Conservation (phyloP, 2,797 vertebrate genomes). For the Silurus lanzhouensis region DNA sequence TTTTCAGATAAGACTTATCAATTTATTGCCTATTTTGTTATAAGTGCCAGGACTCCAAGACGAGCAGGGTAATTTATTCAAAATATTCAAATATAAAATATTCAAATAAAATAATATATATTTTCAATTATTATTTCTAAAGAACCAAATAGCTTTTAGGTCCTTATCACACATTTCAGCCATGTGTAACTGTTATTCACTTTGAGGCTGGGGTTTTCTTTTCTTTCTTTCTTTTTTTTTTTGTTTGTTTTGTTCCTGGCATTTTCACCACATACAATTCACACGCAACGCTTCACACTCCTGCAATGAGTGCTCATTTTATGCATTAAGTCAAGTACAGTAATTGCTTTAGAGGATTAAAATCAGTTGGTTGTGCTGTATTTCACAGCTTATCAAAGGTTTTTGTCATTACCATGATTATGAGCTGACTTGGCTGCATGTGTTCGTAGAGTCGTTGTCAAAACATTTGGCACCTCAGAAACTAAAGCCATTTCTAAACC, state of each 20-base stretch:
- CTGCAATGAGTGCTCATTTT: background rate
- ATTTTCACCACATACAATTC: background rate
- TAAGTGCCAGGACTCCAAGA: no score
- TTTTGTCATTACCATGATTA: background rate
- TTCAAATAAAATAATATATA: no score
- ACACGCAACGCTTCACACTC: background rate
- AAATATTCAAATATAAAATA: no score
- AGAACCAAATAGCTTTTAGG: no score
- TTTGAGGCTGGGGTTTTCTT: no score
- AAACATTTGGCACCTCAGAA: background rate
- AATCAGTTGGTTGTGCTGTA: background rate
- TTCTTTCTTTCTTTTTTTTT: no score
- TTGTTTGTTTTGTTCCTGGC: background rate
- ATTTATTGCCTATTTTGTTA: no score
- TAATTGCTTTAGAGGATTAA: slow-evolving; percentile 18
- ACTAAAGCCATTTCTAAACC: background rate
- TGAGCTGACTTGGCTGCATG: background rate
- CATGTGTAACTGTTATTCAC: no score
- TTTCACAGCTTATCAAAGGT: background rate
- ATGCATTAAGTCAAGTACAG: background rate
- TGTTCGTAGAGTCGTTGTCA: background rate
- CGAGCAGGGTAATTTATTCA: no score
- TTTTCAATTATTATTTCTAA: no score
- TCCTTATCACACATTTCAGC: no score
- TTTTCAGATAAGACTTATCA: no score